phyloP scores from a whole-genome alignment of 92 coral and sea anemone genomes.

The Heteractis magnifica region DNA sequence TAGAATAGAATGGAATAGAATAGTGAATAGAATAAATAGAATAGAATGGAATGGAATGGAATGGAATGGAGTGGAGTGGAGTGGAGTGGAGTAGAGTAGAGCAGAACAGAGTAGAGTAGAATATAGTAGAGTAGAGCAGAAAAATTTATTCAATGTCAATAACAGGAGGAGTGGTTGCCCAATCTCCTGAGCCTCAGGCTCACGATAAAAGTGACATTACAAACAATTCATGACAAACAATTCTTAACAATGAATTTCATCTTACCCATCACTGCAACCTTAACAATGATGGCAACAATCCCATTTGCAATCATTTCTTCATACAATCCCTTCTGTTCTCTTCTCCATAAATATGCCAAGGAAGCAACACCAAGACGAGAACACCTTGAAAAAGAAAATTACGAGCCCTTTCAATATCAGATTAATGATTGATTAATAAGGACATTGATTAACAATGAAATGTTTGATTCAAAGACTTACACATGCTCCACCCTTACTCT shows the following conservation, averaged over 20 bases:
- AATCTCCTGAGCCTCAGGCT: too few species aligned
- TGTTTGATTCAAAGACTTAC: slow-evolving; percentile 47
- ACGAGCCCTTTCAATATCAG: background rate
- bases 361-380: slow-evolving; percentile 76
- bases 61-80: too few species aligned
- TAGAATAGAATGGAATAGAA: background rate
- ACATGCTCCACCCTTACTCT: slow-evolving; percentile 93
- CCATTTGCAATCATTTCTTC: slow-evolving; percentile 85
- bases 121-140: too few species aligned
- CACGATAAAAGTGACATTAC: too few species aligned
- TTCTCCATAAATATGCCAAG: slow-evolving; percentile 89
- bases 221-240: too few species aligned
- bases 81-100: too few species aligned
- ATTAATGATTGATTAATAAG: background rate
- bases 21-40: too few species aligned
- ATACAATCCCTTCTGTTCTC: slow-evolving; percentile 76
- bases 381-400: slow-evolving; percentile 50
- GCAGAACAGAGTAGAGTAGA: too few species aligned
- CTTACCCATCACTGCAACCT: slow-evolving; percentile 95
- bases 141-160: too few species aligned
- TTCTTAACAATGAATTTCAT: background rate
- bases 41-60: too few species aligned
- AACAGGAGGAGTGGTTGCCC: too few species aligned
- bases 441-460: background rate
- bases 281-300: slow-evolving; percentile 80